Evolutionary conservation across 2,797 vertebrate species (phyloP).

Genomic region (Tiaroga cobitis): DNA sequence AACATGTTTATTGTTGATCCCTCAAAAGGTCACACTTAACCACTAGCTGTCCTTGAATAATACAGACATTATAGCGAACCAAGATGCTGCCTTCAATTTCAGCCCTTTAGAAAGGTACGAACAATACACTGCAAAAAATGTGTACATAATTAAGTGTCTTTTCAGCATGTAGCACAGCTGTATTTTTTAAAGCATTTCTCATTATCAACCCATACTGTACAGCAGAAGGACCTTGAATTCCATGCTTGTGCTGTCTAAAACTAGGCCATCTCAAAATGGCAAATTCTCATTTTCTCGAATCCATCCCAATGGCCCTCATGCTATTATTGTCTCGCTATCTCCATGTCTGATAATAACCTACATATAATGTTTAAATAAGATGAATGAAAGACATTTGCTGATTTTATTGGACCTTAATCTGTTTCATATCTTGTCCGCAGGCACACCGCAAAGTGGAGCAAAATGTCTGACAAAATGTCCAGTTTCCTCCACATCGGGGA

Average conservation of each 20-base stretch:
- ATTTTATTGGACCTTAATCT: not conserved
- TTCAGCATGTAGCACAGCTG: constrained; percentile 7
- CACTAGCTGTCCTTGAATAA: not conserved
- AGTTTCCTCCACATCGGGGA: constrained; percentile 99
- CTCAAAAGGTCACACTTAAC: not conserved
- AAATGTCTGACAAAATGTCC: constrained; percentile 99
- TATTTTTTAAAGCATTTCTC: constrained; percentile 18
- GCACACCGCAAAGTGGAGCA: constrained; percentile 69
- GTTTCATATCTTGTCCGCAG: constrained; percentile 68
- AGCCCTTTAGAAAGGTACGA: not conserved
- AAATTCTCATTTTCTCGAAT: constrained; percentile 47
- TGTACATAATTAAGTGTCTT: not conserved
- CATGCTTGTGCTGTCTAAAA: constrained; percentile 39
- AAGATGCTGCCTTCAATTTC: not conserved
- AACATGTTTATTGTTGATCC: not conserved
- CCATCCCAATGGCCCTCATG: constrained; percentile 35
- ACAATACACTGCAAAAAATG: not conserved
- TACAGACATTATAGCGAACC: not conserved
- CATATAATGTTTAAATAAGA: constrained; percentile 25
- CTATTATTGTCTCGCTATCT: constrained; percentile 35
- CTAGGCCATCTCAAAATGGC: constrained; percentile 55
- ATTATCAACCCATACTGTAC: constrained; percentile 12
- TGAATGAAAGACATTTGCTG: not conserved
- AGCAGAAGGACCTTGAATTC: constrained; percentile 48
- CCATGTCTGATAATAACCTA: constrained; percentile 43